Evolutionary conservation across 2,888 invertebrate species (phyloP), one percentile per base, ranked within the genome.

Genomic region (Hecatera dysodea): DNA sequence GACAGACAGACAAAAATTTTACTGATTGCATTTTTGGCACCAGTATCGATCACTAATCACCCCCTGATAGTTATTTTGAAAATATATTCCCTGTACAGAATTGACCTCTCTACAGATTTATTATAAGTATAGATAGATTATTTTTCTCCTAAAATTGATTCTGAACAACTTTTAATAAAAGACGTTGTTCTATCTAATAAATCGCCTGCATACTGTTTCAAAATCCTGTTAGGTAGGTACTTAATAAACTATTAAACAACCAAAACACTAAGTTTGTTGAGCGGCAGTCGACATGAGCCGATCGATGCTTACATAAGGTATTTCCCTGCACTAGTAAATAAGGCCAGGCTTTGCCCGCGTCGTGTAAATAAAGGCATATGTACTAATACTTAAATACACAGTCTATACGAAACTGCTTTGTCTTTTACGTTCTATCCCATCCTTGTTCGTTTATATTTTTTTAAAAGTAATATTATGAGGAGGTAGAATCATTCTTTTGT

Each of bases 311-410:
- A 77, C 77, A 61, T 77, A 77, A 80, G 52, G 62, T 66, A 64
- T 63, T 78, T 77, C 52, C 59, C 42, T 46, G 6, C 60, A 72
- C 61, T 61, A 48, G 81, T 77, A 80, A 77, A 79, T 72, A 76
- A 65, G 42, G 52, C 60, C 56, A 66, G 66, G 44, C 67, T 63
- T 55, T 57, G 56, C 39, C 46, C 59, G 61, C 50, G 39, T 46
- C 29, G 57, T 67, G 56, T 67, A 67, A 72, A 79, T 76, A 76
- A 76, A 62, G 67, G 61, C 80, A 71, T 79, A 78, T 75, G 48
- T 79, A 67, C 63, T 60, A 69, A 74, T 42, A 42, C 61, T 50
- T 29, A 62, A 46, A n/a, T 11, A 68, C 39, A 56, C 27, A 29
- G 67, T 36, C 57, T 57, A 66, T 62, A 67, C 56, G 29, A 64